Evolutionary conservation across 2,113 vertebrate species (phyloP), one percentile per base, ranked within the genome.

Genomic region (Pelobates fuscus): DNA sequence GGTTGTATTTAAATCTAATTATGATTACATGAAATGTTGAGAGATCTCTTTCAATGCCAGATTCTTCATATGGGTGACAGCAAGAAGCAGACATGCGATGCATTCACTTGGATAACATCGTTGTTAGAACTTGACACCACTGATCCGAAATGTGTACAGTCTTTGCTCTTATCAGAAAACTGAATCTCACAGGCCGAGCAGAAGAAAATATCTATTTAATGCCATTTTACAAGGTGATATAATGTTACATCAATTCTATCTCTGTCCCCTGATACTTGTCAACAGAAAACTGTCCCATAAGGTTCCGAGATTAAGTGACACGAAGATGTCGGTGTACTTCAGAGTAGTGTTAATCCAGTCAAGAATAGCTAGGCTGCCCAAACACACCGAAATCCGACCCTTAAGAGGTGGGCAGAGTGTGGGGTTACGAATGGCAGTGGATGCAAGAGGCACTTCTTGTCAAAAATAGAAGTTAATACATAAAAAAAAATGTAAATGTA

Each of bases 291-390:
- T 59, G 72, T 67, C 37, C 54, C 24, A 44, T 67, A 15, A 32
- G 55, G 25, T 57, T 32, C 72, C 27, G 63, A 63, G 72, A 76
- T 67, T 76, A 76, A 76, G 72, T 76, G 72, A 60, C 72, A 59
- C 54, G 25, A 29, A 59, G 72, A 46, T 60, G 63, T 67, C 37
- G 63, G 54, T 67, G 66, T 54, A 67, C 52, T 43, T 59, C 54
- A 67, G 72, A 76, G 41, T 67, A 54, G 8, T 67, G 72, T 24
- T 76, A 76, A 76, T 76, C 72, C 64, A 25, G 64, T 59, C 72
- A 76, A 67, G 72, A 76, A 76, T 76, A 76, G 63, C 66, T 18
- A 18, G 20, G 63, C 26, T 67, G 43, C 63, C 27, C n/a, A 21
- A 55, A 60, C 49, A 23, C 58, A 8, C 30, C 18, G 37, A 58